Base-by-base conservation (phyloP, 2,113 vertebrate genomes). In the Misgurnus mizolepis region DNA sequence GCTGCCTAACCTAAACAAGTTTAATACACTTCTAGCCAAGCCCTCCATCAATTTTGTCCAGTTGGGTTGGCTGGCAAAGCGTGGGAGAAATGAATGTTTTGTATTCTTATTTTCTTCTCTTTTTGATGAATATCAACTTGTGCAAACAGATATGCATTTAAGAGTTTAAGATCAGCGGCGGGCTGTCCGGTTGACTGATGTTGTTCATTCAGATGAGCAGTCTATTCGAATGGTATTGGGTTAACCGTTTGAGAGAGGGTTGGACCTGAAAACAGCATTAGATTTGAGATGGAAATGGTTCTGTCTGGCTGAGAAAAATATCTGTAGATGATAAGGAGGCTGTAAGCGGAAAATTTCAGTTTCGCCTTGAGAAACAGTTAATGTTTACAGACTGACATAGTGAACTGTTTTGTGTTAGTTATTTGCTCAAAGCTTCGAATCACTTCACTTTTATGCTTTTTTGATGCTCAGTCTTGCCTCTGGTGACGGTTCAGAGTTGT, bases 291-390 rank as follows among this genome's bases (percentile, higher is more conserved):
- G 65, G 47, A 58, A 78, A 80, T 72, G 10, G 67, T 83, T 82
- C 68, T 79, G 68, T 49, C 80, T 79, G 70, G 61, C 50, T n/a
- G 41, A 69, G 17, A 73, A 71, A 73, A 74, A 86, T 64, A 78
- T 81, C 5, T 5, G 65, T 58, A 11, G 67, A 43, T 80, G 84
- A 82, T 85, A 72, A 84, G 76, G 65, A 88, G 83, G 62, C 58
- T 67, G 66, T 64, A 72, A 69, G 78, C 79, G 79, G 87, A 85
- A 89, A 89, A 88, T 85, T 79, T 78, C 80, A 88, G 82, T 79
- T 47, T 40, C 39, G 74, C 60, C 40, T n/a, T 67, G 81, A 85
- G 69, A 64, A 72, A 34, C 39, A 39, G 64, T 66, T 73, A 85
- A 80, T 85, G 72, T 83, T 85, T 82, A 80, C 74, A 22, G 41